Base-by-base conservation (phyloP, 2,888 invertebrate species). In the Lymantria dispar region DNA sequence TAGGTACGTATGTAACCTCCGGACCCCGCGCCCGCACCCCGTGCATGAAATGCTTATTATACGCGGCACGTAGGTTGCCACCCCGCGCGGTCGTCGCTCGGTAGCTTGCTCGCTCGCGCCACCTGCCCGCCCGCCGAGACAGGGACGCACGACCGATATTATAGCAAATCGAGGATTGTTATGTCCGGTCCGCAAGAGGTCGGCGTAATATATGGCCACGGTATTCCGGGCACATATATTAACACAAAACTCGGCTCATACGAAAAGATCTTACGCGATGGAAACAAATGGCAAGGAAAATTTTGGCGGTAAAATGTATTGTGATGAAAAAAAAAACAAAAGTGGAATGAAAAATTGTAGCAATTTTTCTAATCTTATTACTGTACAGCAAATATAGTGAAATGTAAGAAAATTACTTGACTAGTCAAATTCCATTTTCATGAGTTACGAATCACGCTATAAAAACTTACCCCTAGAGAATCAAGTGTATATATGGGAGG, bases 21-120 rank as follows among this genome's bases (percentile, higher is more conserved):
- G 72, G 72, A 78, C 76, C 85, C 85, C 84, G 85, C 86, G 78
- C 85, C 82, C 83, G 76, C 83, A 70, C 84, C 91, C 89, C 88
- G 83, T 91, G 92, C 93, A 92, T 93, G 93, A 93, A 91, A 91
- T 92, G 91, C 92, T 92, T 92, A 92, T 92, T 92, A 92, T 92
- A 91, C 92, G 88, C 87, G 91, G 91, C 92, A 92, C 92, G 92
- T 91, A 83, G 60, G 62, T 65, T 78, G 79, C 85, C 84, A 80
- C 85, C 87, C 86, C 83, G 83, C 85, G 77, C 75, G 73, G 81
- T 74, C 76, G 64, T 60, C 71, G 68, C 52, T 41, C 68, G 64
- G 65, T 73, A 70, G 67, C 82, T 80, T 82, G 74, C 85, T 85
- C 85, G 62, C 85, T 78, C 85, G 68, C 74, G 68, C 76, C 54